Evolutionary conservation across 2,888 invertebrate species (phyloP), one percentile per base, ranked within the genome.

Genomic region (Parnassius orleans): DNA sequence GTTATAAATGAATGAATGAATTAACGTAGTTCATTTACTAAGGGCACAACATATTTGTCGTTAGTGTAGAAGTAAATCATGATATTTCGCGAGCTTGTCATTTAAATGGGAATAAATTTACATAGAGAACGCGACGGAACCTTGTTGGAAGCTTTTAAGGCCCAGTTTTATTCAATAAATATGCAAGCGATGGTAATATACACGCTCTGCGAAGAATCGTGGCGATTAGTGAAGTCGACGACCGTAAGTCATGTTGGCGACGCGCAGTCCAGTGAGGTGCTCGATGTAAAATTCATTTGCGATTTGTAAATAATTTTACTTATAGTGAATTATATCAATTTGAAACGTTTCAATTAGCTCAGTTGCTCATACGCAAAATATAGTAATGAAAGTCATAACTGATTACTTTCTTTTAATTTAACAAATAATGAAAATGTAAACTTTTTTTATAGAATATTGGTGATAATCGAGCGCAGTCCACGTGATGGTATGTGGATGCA

Each of bases 91-190:
- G 78, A 78, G 76, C 79, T 76, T 77, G 80, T 82, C 81, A 86
- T 87, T 87, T 78, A 85, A 81, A 87, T 87, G 84, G 82, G 80
- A 86, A 87, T 89, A 87, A 84, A 88, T 89, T 87, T 86, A 80
- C 83, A 86, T 86, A 86, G 84, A 75, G 74, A 80, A 75, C 77
- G 75, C 76, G 77, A 75, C 76, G 78, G 78, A 71, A 71, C 74
- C 79, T 78, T 72, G 67, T 65, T 47, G 12, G 74, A 70, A 80
- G 75, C 75, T 68, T 76, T 81, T 76, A 75, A 73, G 74, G 78
- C 75, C 79, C 77, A 73, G 75, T 72, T 72, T 73, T 77, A 76
- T 69, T 81, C 75, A 80, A 83, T 86, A 84, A 86, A 85, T 86
- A 82, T 79, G 73, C 76, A 74, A 80, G 77, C 78, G 83, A 83